These are phyloP conservation scores for Lissonota sp. DNA, from an alignment of 2,888 invertebrate species.

Conservation along the genomic window DNA sequence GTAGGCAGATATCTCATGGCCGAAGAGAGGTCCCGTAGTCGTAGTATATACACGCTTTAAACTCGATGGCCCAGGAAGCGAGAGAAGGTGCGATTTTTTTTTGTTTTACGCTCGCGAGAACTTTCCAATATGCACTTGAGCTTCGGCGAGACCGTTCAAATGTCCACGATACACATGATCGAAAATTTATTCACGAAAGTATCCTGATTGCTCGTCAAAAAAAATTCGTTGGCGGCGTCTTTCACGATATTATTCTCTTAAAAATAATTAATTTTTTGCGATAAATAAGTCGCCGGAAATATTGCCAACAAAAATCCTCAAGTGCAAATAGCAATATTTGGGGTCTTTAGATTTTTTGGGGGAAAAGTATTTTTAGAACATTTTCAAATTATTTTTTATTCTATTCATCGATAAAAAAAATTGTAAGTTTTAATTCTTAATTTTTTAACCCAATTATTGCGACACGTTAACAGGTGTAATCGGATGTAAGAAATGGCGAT, in stretches of 20 bases:
- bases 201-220: no score
- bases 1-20: slow-evolving; percentile 51
- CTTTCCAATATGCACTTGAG: slow-evolving; percentile 59
- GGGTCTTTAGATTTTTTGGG: no score
- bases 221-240: no score
- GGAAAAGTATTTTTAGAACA: no score
- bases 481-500: slow-evolving; percentile 28
- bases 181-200: no score
- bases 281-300: no score
- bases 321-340: no score
- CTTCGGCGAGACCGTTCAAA: slow-evolving; percentile 32
- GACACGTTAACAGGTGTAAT: slow-evolving; percentile 18
- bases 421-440: background rate
- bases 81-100: slow-evolving; percentile 40
- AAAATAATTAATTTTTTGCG: no score
- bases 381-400: no score
- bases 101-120: slow-evolving; percentile 57
- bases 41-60: slow-evolving; percentile 5
- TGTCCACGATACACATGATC: slow-evolving; percentile 41
- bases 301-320: no score
- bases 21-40: background rate
- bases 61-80: slow-evolving; percentile 14
- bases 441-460: background rate
- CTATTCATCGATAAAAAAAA: no score
- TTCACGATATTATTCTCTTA: no score